A percentile compares a stretch with the other conserved stretches of the same genome.
Conservation (phyloP, 37 sponge, comb jelly and placozoan genomes). For the Petrosia ficiformis region DNA sequence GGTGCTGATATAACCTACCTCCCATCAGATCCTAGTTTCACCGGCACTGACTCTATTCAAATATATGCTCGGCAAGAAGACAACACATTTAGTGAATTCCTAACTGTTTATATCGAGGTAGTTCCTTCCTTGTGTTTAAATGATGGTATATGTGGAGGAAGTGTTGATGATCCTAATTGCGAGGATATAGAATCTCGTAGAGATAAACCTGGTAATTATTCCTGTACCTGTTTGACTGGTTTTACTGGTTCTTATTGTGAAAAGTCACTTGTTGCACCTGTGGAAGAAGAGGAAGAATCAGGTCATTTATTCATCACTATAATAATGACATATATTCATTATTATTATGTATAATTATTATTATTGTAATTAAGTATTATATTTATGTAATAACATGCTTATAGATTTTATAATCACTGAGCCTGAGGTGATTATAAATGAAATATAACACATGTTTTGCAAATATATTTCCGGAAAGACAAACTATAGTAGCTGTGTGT, state of each 20-base stretch:
- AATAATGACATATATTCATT: too few relatives aligned
- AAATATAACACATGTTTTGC: too few relatives aligned
- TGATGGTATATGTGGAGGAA: conserved; percentile 68
- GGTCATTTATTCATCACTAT: too few relatives aligned
- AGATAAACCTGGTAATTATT: conserved; percentile 21
- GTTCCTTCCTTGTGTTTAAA: conserved; percentile 68
- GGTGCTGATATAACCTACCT: conserved; percentile 66
- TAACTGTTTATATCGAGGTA: conserved; percentile 38
- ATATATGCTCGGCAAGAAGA: conserved; percentile 31
- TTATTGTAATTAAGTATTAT: too few relatives aligned
- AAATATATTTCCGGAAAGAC: too few relatives aligned
- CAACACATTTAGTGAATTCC: background rate
- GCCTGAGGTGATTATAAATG: too few relatives aligned
- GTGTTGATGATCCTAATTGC: conserved; percentile 53
- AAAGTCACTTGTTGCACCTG: background rate
- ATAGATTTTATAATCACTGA: too few relatives aligned
- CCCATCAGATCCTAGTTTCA: too few relatives aligned
- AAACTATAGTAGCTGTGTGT: too few relatives aligned
- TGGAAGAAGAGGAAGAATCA: too few relatives aligned
- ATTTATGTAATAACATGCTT: too few relatives aligned
- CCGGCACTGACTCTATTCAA: conserved; percentile 40
- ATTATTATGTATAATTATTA: too few relatives aligned
- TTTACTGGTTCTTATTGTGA: conserved; percentile 70
- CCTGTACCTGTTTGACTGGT: conserved; percentile 61
- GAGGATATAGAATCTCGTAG: conserved; percentile 31